Base-by-base conservation (phyloP, 2,888 invertebrate genomes). In the Laothoe populi region DNA sequence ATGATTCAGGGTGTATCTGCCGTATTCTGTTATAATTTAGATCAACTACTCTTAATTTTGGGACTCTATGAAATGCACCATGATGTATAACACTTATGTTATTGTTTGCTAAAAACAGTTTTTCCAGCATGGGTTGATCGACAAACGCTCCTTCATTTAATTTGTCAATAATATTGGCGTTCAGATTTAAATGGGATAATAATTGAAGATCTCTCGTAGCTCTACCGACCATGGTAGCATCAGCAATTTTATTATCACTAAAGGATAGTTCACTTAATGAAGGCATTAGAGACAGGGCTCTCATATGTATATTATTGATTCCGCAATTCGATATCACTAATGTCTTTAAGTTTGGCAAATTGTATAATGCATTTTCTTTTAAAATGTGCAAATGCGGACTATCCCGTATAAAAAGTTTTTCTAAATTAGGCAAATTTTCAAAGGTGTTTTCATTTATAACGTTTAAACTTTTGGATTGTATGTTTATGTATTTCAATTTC, bases 161-260 rank as follows among this genome's bases (percentile, higher is more conserved):
- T 68, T 95, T 94, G 64, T 94, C 95, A 60, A 97, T 95, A 31
- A 93, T 87, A 79, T 98, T 98, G 61, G 94, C 85, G 76, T 96
- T 96, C 13, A 98, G 84, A 64, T 95, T 94, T 38, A 98, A 83
- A 26, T 94, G 93, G 59, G 96, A 94, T 35, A 98, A 83, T 63
- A 94, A 94, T n/a, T 95, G 95, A 57, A 97, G 88, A 75, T 97
- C 97, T 80, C 96, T 94, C 13, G 95, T 94, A 11, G 96, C 96
- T 70, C 96, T 94, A 3, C 97, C 97, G 10, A 97, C 94, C 95
- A 97, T 96, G n/a, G 95, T 95, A 11, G 96, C 96, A 79, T 97
- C 97, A 10, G 94, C 92, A 69, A 98, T 95, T 71, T 94, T 94
- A 78, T 98, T 98, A 57, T 95, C 94, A 13, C 94, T 94, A 0